phyloP scores from a whole-genome alignment of 2,113 vertebrate genomes.

The Isichthys henryi region DNA sequence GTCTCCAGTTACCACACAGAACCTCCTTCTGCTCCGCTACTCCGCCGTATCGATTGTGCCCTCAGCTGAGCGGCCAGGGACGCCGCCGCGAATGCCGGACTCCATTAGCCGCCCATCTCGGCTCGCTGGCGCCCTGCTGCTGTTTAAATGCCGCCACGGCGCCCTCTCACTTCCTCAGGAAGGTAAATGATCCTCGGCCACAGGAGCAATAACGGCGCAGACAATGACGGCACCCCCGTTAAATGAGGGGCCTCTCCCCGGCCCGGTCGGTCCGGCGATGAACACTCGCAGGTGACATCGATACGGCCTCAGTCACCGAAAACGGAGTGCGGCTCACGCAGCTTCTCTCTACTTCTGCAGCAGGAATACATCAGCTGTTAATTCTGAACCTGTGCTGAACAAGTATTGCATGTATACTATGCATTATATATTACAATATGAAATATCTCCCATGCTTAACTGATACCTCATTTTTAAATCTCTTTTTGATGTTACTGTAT shows the following conservation, averaged over 20 bases:
- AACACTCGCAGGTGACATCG: conserved; percentile 52
- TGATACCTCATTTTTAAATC: not conserved
- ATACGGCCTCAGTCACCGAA: conserved; percentile 46
- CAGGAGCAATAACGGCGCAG: conserved; percentile 28
- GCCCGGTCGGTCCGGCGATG: conserved; percentile 35
- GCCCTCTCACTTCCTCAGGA: conserved; percentile 29
- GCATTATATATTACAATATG: not conserved
- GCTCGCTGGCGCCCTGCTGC: conserved; percentile 20
- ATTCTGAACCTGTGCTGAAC: not conserved
- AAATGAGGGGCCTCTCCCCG: conserved; percentile 49
- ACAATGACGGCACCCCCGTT: conserved; percentile 46
- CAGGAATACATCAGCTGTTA: not conserved
- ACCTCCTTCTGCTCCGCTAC: not conserved
- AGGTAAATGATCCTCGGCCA: conserved; percentile 45
- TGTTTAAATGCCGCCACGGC: not conserved
- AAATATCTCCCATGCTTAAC: not conserved
- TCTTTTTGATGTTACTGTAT: not conserved
- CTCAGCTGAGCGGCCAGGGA: not conserved
- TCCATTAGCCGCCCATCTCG: not conserved
- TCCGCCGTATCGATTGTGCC: not conserved
- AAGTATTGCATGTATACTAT: not conserved
- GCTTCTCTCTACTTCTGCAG: conserved; percentile 31
- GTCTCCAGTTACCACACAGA: not conserved
- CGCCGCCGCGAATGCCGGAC: not conserved
- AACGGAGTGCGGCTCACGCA: conserved; percentile 24